These are phyloP conservation scores for Netelia melanura DNA, from an alignment of 2,888 invertebrate genomes.

Conservation along the genomic window DNA sequence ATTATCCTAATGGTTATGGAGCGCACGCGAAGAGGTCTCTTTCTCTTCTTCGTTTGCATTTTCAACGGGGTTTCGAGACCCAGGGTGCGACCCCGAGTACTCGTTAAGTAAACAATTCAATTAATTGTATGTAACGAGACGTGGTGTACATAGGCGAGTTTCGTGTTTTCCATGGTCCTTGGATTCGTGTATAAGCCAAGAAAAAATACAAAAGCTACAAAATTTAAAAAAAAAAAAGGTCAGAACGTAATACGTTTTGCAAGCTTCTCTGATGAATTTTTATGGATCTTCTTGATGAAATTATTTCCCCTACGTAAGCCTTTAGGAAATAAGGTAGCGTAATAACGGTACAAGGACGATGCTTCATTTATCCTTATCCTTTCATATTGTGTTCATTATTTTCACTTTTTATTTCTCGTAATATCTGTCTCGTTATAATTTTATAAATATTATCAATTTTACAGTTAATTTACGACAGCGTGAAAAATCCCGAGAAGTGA, in stretches of 20 bases:
- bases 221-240: not conserved
- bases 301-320: not conserved
- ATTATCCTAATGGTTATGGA: constrained; percentile 72
- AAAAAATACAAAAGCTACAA: not conserved
- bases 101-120: constrained; percentile 77
- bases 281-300: not conserved
- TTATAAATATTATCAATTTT: no score
- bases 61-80: constrained; percentile 49
- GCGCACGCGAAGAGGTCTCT: constrained; percentile 52
- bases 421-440: no score
- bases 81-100: constrained; percentile 51
- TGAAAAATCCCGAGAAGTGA: not conserved
- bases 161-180: not conserved
- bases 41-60: constrained; percentile 62
- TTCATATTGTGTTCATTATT: no score
- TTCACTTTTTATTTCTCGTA: no score
- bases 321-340: not conserved
- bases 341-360: no score
- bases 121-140: constrained; percentile 74
- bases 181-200: not conserved
- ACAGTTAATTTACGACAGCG: not conserved
- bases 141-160: constrained; percentile 28
- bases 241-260: not conserved
- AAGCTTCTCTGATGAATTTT: not conserved
- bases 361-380: not conserved